Evolutionary conservation across 1,140 invertebrate genomes (phyloP).

Genomic region (Diplogasteroides magnus): DNA sequence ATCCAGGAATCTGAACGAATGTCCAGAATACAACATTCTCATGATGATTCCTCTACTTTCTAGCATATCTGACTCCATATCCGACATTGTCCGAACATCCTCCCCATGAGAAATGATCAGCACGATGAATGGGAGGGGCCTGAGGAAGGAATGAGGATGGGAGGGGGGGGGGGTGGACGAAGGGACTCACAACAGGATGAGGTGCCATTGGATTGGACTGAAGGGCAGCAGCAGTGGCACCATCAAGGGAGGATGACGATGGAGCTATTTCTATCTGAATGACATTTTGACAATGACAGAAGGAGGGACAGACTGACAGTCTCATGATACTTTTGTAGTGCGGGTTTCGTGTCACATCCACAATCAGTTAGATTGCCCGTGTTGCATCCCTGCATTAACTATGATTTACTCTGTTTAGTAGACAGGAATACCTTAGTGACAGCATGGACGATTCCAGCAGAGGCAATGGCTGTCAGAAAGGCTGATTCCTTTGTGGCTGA

Average conservation of each 20-base stretch:
- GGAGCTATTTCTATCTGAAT: no score
- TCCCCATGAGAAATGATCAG: constrained; percentile 42
- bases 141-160: no score
- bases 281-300: no score
- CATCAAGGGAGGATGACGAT: no score
- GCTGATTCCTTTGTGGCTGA: constrained; percentile 67
- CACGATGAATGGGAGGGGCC: no score
- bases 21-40: not conserved
- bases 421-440: constrained; percentile 60
- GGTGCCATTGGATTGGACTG: no score
- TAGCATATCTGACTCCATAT: constrained; percentile 64
- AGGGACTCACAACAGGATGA: no score
- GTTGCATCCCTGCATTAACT: constrained; percentile 57
- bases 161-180: no score
- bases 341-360: constrained; percentile 62
- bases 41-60: constrained; percentile 40
- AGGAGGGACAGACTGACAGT: constrained; percentile 62
- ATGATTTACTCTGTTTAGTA: constrained; percentile 30
- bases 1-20: constrained; percentile 60
- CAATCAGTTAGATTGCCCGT: constrained; percentile 68
- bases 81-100: constrained; percentile 62
- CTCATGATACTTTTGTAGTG: constrained; percentile 63
- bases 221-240: no score
- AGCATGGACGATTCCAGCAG: constrained; percentile 67
- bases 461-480: constrained; percentile 67